Evolutionary conservation across 2,888 invertebrate genomes (phyloP), one percentile per base, ranked within the genome.

Genomic region (Schizotus pectinicornis): DNA sequence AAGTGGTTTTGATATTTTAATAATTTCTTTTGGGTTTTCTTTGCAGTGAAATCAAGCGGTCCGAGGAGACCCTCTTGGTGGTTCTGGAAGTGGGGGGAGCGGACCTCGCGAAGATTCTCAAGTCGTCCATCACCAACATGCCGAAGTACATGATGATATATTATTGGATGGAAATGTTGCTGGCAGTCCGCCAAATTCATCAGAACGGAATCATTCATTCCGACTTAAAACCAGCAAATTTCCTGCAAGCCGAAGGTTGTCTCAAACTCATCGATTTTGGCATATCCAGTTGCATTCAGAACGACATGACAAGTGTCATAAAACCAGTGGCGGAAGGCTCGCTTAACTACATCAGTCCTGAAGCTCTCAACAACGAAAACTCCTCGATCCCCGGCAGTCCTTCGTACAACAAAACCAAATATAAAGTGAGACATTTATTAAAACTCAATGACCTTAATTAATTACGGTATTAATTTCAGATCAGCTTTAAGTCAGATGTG

Each of bases 181-280:
- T 87, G 57, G 93, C 95, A 31, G 98, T 98, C 3, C 84, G 89
- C 70, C 91, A 93, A 72, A 95, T 98, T 74, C 98, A 98, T 73
- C 85, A 89, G 67, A 86, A 91, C 80, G 95, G 94, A 49, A 93
- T 98, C 1, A 94, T 98, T 68, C 98, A 98, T 81, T 92, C 95
- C 0, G 98, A 99, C 80, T 81, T 98, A 67, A 98, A 98, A 79
- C 98, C 98, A 0, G 95, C 95, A 0, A 98, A 98, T 81, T 99
- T 98, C 80, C 83, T 98, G 37, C 83, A 95, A 74, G 92, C 94
- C 5, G 86, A 88, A 62, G 93, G 92, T 1, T 85, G 89, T 7
- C 80, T 98, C 52, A 98, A 98, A 82, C 82, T 98, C 56, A 99
- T 98, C 66, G 98, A 98, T 82, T 98, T 98, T 82, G 98, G 98